Percentiles rank a stretch among this genome's conserved stretches.
phyloP scores from a whole-genome alignment of 2,888 invertebrate species.

The Dryobota labecula region DNA sequence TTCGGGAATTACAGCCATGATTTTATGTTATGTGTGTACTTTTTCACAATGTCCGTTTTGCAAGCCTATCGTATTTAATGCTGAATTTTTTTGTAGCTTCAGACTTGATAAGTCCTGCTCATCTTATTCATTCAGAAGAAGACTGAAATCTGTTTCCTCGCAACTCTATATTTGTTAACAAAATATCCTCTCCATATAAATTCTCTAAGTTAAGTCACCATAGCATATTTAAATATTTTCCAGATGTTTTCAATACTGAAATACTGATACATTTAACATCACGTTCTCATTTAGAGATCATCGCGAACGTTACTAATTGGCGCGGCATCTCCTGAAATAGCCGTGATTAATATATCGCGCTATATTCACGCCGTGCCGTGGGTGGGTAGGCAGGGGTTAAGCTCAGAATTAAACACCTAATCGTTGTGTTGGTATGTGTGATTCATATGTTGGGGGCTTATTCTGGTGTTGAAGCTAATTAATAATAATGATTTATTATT shows the following conservation, averaged over 20 bases:
- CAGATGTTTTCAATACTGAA: constrained; percentile 41
- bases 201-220: constrained; percentile 2
- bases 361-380: constrained; percentile 37
- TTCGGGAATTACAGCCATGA: neutral
- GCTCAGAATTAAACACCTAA: constrained; percentile 57
- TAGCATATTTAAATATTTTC: constrained; percentile 10
- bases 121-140: neutral
- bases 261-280: constrained; percentile 17
- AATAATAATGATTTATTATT: too few species aligned
- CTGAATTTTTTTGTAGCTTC: neutral
- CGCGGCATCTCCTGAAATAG: constrained; percentile 54
- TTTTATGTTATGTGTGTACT: neutral
- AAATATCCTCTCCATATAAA: constrained; percentile 13
- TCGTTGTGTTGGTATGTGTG: constrained; percentile 56
- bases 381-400: constrained; percentile 40
- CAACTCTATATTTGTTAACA: constrained; percentile 4
- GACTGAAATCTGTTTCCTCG: neutral
- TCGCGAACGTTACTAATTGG: constrained; percentile 46
- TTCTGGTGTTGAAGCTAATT: constrained; percentile 39
- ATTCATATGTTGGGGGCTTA: constrained; percentile 58
- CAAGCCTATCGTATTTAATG: neutral
- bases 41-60: neutral
- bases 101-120: neutral
- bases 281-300: constrained; percentile 36
- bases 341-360: constrained; percentile 57